Evolutionary conservation across 2,888 invertebrate genomes (phyloP).

Genomic region (Zygaena filipendulae): DNA sequence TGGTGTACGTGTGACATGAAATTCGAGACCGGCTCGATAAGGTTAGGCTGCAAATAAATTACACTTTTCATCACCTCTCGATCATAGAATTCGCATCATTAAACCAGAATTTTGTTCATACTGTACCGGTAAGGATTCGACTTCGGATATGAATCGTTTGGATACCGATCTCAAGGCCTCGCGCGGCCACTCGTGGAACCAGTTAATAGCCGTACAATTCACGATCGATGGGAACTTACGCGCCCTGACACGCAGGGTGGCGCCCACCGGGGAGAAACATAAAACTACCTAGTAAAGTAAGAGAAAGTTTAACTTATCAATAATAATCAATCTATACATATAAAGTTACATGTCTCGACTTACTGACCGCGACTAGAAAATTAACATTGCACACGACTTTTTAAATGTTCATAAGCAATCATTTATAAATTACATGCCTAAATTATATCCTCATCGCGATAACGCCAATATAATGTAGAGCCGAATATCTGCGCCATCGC

Average conservation of each 20-base stretch:
- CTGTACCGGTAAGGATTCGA: constrained; percentile 77
- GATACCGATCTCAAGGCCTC: constrained; percentile 93
- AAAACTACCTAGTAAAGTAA: constrained; percentile 71
- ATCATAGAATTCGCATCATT: too few relatives aligned
- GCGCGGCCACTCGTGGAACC: constrained; percentile 98
- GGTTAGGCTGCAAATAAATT: constrained; percentile 42
- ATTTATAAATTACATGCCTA: too few relatives aligned
- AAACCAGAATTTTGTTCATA: too few relatives aligned
- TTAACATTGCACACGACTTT: too few relatives aligned
- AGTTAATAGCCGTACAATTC: constrained; percentile 93
- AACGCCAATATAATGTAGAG: too few relatives aligned
- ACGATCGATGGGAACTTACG: constrained; percentile 95
- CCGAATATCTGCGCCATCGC: too few relatives aligned
- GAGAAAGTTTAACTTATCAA: too few relatives aligned
- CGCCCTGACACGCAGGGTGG: constrained; percentile 84
- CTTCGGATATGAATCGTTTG: constrained; percentile 80
- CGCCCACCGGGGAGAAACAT: constrained; percentile 95
- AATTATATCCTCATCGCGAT: too few relatives aligned
- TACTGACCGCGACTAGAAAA: too few relatives aligned
- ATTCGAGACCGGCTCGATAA: constrained; percentile 75
- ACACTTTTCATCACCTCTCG: too few relatives aligned
- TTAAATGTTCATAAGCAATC: too few relatives aligned
- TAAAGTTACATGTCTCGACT: not conserved
- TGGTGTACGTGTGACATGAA: constrained; percentile 94
- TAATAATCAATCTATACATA: constrained; percentile 1